Evolutionary conservation across 2,797 vertebrate genomes (phyloP).

Genomic region (Florisuga fusca): DNA sequence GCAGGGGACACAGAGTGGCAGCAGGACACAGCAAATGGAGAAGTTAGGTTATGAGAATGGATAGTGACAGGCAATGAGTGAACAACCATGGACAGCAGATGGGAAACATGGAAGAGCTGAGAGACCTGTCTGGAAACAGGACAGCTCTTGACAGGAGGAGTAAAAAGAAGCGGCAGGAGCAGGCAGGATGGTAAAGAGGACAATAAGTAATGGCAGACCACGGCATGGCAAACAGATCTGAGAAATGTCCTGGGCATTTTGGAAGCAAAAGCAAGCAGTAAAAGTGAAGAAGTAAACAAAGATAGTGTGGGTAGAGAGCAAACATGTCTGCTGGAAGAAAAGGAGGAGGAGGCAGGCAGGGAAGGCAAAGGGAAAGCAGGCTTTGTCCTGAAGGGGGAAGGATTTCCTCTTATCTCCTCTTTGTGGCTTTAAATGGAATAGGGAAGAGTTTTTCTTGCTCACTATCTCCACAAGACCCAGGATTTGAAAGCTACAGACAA

Average conservation of each 20-base stretch:
- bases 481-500: neutral
- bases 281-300: neutral
- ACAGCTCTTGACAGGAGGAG: neutral
- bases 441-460: neutral
- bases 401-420: neutral
- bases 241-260: neutral
- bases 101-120: neutral
- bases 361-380: neutral
- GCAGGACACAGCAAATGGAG: neutral
- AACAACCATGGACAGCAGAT: neutral
- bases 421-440: neutral
- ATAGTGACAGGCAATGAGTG: neutral
- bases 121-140: neutral
- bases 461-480: neutral
- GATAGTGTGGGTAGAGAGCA: neutral
- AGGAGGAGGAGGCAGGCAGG: neutral
- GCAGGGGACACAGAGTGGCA: neutral
- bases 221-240: neutral
- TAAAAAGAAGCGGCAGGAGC: neutral
- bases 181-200: neutral
- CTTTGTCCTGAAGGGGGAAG: neutral
- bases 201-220: neutral
- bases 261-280: neutral
- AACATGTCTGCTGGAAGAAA: fast-evolving
- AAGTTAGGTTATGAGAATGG: neutral